Percentiles rank a stretch among this genome's conserved stretches.
These are phyloP conservation scores for Oxycera nigricornis DNA, from an alignment of 2,888 invertebrate species.

Conservation along the genomic window DNA sequence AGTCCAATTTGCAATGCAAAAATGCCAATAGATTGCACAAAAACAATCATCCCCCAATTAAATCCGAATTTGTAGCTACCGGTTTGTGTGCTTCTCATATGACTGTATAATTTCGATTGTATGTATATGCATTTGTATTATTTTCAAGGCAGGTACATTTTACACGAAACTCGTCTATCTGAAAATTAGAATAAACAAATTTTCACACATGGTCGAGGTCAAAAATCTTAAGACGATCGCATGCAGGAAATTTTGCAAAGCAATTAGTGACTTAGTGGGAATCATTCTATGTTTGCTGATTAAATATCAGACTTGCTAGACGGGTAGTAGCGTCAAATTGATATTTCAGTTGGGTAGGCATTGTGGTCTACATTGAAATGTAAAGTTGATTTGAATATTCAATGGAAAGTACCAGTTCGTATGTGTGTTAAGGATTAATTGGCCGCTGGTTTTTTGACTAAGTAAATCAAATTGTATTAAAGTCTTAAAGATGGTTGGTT, in stretches of 20 bases:
- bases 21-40: neutral
- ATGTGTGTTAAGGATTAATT: no score
- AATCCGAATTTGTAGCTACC: neutral
- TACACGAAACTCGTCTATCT: neutral
- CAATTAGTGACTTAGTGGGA: no score
- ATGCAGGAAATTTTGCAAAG: constrained; percentile 15
- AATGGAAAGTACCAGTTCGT: no score
- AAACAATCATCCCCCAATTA: neutral
- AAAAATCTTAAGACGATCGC: neutral
- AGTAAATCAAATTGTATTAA: no score
- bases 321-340: no score
- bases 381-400: no score
- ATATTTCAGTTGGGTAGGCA: no score
- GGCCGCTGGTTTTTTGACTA: no score
- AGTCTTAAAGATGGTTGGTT: no score
- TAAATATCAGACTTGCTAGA: no score
- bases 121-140: neutral
- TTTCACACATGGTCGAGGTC: constrained; percentile 24
- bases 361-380: no score
- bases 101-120: neutral
- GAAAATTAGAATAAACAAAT: neutral
- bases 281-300: no score
- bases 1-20: constrained; percentile 11
- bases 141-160: neutral
- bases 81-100: neutral